phyloP scores from a whole-genome alignment of 2,113 vertebrate species.

The Lontra canadensis region DNA sequence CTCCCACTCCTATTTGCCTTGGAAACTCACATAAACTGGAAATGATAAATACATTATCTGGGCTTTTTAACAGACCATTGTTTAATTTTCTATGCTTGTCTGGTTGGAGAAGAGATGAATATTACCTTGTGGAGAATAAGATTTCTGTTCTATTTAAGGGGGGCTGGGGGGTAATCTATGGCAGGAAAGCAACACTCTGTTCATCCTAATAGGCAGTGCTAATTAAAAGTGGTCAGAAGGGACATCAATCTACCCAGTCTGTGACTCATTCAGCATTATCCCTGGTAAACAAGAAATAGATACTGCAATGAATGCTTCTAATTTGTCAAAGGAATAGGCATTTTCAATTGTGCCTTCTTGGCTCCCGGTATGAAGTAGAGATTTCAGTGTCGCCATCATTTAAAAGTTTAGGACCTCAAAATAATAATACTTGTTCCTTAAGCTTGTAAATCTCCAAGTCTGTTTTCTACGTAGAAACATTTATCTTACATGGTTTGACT shows the following conservation, averaged over 20 bases:
- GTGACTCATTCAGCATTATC: slow-evolving; percentile 82
- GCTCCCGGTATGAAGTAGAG: slow-evolving; percentile 61
- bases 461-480: slow-evolving; percentile 41
- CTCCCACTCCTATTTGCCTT: slow-evolving; percentile 71
- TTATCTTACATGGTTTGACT: slow-evolving; percentile 48
- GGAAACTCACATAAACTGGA: slow-evolving; percentile 69
- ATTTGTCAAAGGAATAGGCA: slow-evolving; percentile 84
- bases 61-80: slow-evolving; percentile 72
- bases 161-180: slow-evolving; percentile 42
- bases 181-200: slow-evolving; percentile 67
- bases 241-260: slow-evolving; percentile 76
- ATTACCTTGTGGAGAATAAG: slow-evolving; percentile 74
- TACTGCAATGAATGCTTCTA: slow-evolving; percentile 81
- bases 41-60: slow-evolving; percentile 78
- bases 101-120: slow-evolving; percentile 54
- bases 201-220: slow-evolving; percentile 80
- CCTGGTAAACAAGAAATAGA: slow-evolving; percentile 83
- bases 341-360: slow-evolving; percentile 82
- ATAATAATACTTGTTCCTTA: slow-evolving; percentile 42
- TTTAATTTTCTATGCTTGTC: slow-evolving; percentile 63
- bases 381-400: slow-evolving; percentile 68
- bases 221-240: slow-evolving; percentile 85
- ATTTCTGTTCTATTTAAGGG: slow-evolving; percentile 66
- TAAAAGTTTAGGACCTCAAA: slow-evolving; percentile 72
- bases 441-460: slow-evolving; percentile 55